These are phyloP conservation scores for Cecidostiba fungosa DNA, from an alignment of 2,888 invertebrate genomes.

Conservation along the genomic window DNA sequence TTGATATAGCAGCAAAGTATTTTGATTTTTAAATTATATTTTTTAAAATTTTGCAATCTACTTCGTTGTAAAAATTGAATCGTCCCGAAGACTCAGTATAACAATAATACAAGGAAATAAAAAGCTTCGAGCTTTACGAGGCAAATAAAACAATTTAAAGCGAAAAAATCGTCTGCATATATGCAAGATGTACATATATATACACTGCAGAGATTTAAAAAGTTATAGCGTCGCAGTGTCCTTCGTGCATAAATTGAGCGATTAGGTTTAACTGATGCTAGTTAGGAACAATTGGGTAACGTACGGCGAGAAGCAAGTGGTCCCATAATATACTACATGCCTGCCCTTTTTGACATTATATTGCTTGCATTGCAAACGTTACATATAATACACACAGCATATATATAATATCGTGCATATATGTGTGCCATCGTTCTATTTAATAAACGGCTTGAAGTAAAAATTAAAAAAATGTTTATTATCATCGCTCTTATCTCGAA, in stretches of 20 bases:
- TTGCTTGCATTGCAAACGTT: background rate
- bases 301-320: background rate
- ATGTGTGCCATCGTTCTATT: too few relatives aligned
- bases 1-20: too few relatives aligned
- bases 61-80: too few relatives aligned
- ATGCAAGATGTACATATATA: too few relatives aligned
- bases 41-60: too few relatives aligned
- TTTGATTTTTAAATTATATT: too few relatives aligned
- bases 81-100: background rate
- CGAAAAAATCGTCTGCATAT: background rate
- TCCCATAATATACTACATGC: background rate
- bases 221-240: background rate
- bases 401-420: background rate
- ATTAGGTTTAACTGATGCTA: constrained; percentile 75
- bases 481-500: background rate
- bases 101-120: background rate
- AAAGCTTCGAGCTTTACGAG: background rate
- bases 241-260: constrained; percentile 65
- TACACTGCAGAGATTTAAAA: background rate
- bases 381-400: background rate
- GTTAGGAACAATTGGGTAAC: constrained; percentile 71
- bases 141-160: background rate
- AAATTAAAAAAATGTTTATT: too few relatives aligned
- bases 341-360: background rate
- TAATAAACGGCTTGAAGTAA: background rate